phyloP scores from a whole-genome alignment of 2,888 invertebrate genomes.

The Apodemia zela region DNA sequence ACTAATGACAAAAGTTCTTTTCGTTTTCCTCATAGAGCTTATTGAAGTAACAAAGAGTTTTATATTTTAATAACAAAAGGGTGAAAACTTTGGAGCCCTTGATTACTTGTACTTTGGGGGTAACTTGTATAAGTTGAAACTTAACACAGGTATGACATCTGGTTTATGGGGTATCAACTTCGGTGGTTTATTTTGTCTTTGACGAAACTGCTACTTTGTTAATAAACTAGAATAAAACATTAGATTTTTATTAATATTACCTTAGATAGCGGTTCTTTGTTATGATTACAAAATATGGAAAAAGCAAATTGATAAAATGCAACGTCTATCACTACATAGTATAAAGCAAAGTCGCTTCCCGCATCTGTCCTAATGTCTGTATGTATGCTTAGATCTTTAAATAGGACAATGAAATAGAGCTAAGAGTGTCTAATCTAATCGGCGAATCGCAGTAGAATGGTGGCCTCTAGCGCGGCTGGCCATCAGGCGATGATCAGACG shows the following conservation, averaged over 20 bases:
- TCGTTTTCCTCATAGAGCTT: neutral
- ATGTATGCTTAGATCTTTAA: too few species aligned
- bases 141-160: neutral
- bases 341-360: too few species aligned
- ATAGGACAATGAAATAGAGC: too few species aligned
- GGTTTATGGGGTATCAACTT: neutral
- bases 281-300: neutral
- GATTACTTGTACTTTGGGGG: neutral
- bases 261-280: neutral
- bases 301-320: neutral
- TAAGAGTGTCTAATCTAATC: too few species aligned
- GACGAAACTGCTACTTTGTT: neutral
- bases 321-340: neutral
- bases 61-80: conserved; percentile 11
- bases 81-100: neutral
- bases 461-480: too few species aligned
- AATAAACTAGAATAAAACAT: neutral
- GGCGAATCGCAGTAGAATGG: too few species aligned
- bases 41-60: conserved; percentile 10
- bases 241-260: neutral
- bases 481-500: too few species aligned
- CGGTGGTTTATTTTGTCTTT: neutral
- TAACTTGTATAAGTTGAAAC: conserved; percentile 1
- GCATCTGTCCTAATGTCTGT: too few species aligned
- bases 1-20: conserved; percentile 12